Evolutionary conservation across 2,888 invertebrate species (phyloP).

Genomic region (Drosophila lacicola): DNA sequence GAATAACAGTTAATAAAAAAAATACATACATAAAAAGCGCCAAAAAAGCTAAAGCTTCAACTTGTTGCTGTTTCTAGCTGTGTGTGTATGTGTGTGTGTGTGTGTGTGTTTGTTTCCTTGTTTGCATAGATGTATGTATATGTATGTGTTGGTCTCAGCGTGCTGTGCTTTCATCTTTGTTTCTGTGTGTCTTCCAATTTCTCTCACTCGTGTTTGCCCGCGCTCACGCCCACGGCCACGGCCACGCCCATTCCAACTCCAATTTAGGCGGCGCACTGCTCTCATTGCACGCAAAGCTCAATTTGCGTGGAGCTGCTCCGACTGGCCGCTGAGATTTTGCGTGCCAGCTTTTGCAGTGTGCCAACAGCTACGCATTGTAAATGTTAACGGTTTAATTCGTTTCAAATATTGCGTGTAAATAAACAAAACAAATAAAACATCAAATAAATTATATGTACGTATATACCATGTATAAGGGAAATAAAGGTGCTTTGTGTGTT

Average conservation of each 20-base stretch:
- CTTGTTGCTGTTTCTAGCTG: conserved; percentile 54
- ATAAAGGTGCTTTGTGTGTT: conserved; percentile 30
- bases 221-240: conserved; percentile 22
- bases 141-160: conserved; percentile 51
- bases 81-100: conserved; percentile 18
- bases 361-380: conserved; percentile 86
- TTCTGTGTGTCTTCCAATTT: conserved; percentile 52
- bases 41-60: conserved; percentile 57
- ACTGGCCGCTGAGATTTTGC: conserved; percentile 82
- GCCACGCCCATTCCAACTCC: conserved; percentile 48
- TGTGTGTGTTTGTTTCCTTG: conserved; percentile 10
- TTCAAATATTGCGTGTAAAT: conserved; percentile 78
- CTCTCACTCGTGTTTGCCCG: conserved; percentile 56
- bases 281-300: conserved; percentile 80
- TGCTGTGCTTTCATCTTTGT: conserved; percentile 51
- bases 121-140: conserved; percentile 25
- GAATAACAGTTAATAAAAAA: conserved; percentile 56
- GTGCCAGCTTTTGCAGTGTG: conserved; percentile 86
- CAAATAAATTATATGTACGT: conserved; percentile 69
- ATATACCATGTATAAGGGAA: conserved; percentile 36
- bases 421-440: conserved; percentile 71
- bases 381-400: conserved; percentile 42
- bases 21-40: conserved; percentile 34
- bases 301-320: conserved; percentile 82
- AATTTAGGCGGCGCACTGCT: conserved; percentile 43